Base-by-base conservation (phyloP, 2,888 invertebrate genomes). In the Hypomecis punctinalis region DNA sequence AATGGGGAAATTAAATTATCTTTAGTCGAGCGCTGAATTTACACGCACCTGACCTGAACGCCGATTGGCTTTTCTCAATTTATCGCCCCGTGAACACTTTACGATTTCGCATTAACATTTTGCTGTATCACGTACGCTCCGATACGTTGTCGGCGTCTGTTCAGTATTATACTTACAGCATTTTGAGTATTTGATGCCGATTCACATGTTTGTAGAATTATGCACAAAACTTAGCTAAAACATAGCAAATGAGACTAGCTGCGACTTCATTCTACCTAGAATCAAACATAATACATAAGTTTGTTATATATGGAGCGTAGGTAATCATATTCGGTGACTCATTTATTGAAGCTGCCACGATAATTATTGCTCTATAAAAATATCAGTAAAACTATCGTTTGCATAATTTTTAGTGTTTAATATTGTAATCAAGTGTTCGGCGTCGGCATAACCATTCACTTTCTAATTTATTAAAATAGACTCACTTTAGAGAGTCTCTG, bases 1-100 rank as follows among this genome's bases (percentile, higher is more conserved):
- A 92, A 91, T 92, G 92, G 84, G 89, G 77, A 84, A 88, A 89
- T 89, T 85, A 88, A 87, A 89, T 90, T 90, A 89, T 88, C 81
- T 82, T 84, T 80, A 84, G 80, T 74, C 77, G 78, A 74, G 79
- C 76, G 76, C 77, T 81, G 81, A 85, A 86, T 84, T 83, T 81
- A 81, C 77, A 80, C 80, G 81, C 76, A 84, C 82, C 81, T 85
- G 83, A 84, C 81, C 82, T 81, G 82, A 85, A 83, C 78, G 64
- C 75, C 68, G 74, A 83, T 77, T 77, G 74, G 66, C 69, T 77
- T 77, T 74, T 78, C 72, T 73, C 71, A 71, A 74, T 68, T 64
- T 72, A 75, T 69, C 65, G 62, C 67, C 69, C 71, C 67, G 63
- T 69, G 67, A 69, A 63, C 53, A 53, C 60, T 68, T 68, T 55